phyloP scores from a whole-genome alignment of 2,888 invertebrate genomes.

The Machimus rusticus region DNA sequence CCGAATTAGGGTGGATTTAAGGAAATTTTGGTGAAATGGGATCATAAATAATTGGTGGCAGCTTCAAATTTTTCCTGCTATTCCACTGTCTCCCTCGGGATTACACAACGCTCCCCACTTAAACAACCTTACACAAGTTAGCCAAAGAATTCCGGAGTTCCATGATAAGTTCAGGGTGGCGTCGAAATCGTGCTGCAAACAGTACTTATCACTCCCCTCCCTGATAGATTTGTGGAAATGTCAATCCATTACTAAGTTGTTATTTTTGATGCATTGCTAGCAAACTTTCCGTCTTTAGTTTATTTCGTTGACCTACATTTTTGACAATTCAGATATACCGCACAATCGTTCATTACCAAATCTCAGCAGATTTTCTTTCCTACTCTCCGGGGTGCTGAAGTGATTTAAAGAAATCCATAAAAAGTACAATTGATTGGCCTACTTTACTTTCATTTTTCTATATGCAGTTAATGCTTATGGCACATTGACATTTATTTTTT shows the following conservation, averaged over 20 bases:
- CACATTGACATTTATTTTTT: not conserved
- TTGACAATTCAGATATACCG: not conserved
- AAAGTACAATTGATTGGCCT: not conserved
- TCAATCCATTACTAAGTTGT: not conserved
- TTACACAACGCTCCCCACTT: not conserved
- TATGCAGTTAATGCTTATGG: not conserved
- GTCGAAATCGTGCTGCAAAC: not conserved
- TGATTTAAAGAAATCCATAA: not conserved
- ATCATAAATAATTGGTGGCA: conserved; percentile 28
- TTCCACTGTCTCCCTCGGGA: not conserved
- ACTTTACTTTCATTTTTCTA: not conserved
- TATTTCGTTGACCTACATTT: not conserved
- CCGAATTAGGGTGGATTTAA: conserved; percentile 6
- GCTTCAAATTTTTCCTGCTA: conserved; percentile 10
- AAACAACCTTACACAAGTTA: not conserved
- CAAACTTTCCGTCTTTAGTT: not conserved
- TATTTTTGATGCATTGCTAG: not conserved
- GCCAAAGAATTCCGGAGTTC: not conserved
- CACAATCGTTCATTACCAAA: not conserved
- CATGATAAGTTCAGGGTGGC: not conserved
- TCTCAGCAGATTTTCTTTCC: not conserved
- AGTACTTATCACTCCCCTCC: not conserved
- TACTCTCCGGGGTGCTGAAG: not conserved
- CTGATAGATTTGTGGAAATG: conserved; percentile 1
- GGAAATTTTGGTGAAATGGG: conserved; percentile 20